A percentile compares a stretch with the other conserved stretches of the same genome.
Evolutionary conservation across 2,797 vertebrate species (phyloP).

Genomic region (Pseudomugil tenellus): DNA sequence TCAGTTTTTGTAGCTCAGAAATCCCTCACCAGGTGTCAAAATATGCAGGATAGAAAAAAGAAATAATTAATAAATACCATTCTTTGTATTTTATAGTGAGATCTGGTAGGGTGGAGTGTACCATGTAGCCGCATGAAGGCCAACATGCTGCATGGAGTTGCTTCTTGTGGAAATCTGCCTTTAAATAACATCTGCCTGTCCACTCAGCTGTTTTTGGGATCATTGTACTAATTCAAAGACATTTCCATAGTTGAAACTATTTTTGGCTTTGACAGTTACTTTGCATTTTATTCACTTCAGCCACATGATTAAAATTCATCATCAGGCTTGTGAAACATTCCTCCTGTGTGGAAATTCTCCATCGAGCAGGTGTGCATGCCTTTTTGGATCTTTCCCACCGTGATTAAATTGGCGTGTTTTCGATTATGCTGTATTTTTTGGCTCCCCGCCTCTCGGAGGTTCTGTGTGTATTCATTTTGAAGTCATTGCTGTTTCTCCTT

Average conservation of each 20-base stretch:
- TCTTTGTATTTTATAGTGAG: background rate
- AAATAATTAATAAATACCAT: background rate
- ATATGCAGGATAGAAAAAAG: background rate
- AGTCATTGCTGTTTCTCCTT: slow-evolving; percentile 56
- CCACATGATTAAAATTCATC: slow-evolving; percentile 62
- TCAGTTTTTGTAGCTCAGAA: background rate
- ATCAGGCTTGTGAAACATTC: slow-evolving; percentile 57
- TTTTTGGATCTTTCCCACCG: slow-evolving; percentile 62
- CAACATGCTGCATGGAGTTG: slow-evolving; percentile 22
- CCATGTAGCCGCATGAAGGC: slow-evolving; percentile 23
- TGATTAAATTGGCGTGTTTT: slow-evolving; percentile 74
- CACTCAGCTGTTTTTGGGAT: slow-evolving; percentile 34
- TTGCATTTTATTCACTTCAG: slow-evolving; percentile 48
- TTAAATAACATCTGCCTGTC: slow-evolving; percentile 50
- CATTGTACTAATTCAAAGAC: slow-evolving; percentile 26
- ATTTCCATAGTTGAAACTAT: slow-evolving; percentile 45
- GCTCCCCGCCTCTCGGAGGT: slow-evolving; percentile 50
- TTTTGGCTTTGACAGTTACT: slow-evolving; percentile 50
- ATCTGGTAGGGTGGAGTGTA: background rate
- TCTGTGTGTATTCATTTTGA: slow-evolving; percentile 62
- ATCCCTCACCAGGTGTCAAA: background rate
- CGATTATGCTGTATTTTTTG: slow-evolving; percentile 77
- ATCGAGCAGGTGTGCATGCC: slow-evolving; percentile 72
- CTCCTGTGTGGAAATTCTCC: slow-evolving; percentile 56
- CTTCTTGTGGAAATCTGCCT: slow-evolving; percentile 18